Evolutionary conservation across 53 echinoderm and acorn worm genomes (phyloP).

Genomic region (Stichopus horrens): DNA sequence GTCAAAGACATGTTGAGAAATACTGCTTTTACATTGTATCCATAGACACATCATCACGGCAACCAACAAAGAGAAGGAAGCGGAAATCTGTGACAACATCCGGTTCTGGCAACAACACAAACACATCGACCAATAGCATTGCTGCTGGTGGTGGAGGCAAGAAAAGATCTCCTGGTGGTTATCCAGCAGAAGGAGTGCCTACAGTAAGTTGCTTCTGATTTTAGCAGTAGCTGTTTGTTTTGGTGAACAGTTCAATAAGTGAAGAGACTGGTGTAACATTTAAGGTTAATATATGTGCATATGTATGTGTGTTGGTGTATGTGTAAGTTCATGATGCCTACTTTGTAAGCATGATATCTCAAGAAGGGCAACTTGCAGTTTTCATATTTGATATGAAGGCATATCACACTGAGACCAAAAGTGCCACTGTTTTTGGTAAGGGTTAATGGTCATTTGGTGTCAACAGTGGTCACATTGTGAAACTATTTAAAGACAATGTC

Average conservation of each 20-base stretch:
- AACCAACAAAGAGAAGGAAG: slow-evolving; percentile 74
- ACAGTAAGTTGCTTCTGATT: slow-evolving; percentile 66
- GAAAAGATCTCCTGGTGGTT: slow-evolving; percentile 86
- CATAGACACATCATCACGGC: slow-evolving; percentile 80
- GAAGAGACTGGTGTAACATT: too few species aligned
- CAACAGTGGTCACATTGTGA: too few species aligned
- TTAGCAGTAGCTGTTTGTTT: not conserved
- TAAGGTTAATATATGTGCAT: not conserved
- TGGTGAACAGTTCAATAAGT: not conserved
- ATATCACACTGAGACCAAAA: not conserved
- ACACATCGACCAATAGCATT: slow-evolving; percentile 56
- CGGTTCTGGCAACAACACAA: slow-evolving; percentile 53
- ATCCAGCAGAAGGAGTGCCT: slow-evolving; percentile 78
- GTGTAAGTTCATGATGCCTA: slow-evolving; percentile 2
- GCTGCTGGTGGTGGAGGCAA: slow-evolving; percentile 78
- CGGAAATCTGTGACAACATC: slow-evolving; percentile 77
- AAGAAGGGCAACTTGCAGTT: not conserved
- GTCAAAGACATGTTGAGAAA: not conserved
- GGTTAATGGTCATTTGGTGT: too few species aligned
- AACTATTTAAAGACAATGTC: too few species aligned
- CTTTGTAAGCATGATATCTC: not conserved
- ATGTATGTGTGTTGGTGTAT: slow-evolving; percentile 3
- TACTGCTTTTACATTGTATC: not conserved
- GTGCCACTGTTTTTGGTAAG: not conserved
- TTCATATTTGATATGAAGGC: not conserved